phyloP scores from a whole-genome alignment of 2,113 vertebrate species.

The Columbina picui region DNA sequence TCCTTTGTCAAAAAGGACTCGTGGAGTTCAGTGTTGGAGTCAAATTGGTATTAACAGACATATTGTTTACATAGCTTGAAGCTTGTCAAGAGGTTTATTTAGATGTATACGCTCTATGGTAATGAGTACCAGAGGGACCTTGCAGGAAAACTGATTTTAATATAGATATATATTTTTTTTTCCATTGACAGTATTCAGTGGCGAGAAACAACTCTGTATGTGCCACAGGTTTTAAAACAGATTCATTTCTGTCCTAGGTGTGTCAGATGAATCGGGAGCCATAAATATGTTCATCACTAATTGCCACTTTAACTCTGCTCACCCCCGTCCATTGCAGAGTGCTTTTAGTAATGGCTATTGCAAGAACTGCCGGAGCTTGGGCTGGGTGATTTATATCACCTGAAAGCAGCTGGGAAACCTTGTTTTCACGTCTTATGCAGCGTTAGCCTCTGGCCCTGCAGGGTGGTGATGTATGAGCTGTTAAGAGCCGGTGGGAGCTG shows the following conservation, averaged over 20 bases:
- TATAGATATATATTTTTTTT: not conserved
- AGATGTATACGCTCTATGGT: not conserved
- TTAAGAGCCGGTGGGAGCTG: not conserved
- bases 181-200: not conserved
- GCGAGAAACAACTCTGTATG: not conserved
- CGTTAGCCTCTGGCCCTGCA: not conserved
- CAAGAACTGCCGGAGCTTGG: not conserved
- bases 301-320: not conserved
- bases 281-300: not conserved
- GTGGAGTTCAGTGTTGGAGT: not conserved
- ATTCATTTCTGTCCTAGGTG: not conserved
- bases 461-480: not conserved
- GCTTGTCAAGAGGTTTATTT: not conserved
- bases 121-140: not conserved
- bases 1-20: not conserved
- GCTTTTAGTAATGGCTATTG: not conserved
- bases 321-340: not conserved
- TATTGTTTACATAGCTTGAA: not conserved
- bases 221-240: not conserved
- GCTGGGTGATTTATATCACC: not conserved
- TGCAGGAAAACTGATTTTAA: not conserved
- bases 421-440: not conserved
- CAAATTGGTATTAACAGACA: not conserved
- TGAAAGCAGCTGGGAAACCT: not conserved
- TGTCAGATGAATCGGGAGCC: not conserved